Percentiles rank a stretch among this genome's conserved stretches.
Conservation (phyloP, 2,888 invertebrate species). For the Acrobasis consociella region DNA sequence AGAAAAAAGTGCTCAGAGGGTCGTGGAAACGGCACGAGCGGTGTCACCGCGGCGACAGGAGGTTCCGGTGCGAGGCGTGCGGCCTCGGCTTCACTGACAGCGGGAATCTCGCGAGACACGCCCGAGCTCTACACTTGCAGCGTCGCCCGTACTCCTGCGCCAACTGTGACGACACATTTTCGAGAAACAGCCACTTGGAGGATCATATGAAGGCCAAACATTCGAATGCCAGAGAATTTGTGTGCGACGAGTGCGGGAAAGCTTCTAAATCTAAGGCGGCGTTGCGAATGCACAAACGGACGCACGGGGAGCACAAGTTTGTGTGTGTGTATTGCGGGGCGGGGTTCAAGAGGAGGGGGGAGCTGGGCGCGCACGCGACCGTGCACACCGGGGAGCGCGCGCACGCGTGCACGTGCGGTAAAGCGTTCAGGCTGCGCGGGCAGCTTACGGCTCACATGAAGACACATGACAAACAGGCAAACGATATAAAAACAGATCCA, state of each 20-base stretch:
- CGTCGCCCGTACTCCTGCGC: conserved; percentile 77
- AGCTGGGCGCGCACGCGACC: conserved; percentile 78
- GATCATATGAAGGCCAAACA: conserved; percentile 77
- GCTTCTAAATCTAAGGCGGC: conserved; percentile 78
- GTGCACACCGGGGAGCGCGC: conserved; percentile 82
- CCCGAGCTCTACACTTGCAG: conserved; percentile 69
- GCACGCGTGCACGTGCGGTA: conserved; percentile 78
- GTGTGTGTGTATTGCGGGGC: conserved; percentile 79
- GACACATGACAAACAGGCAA: conserved; percentile 37
- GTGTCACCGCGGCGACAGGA: conserved; percentile 62
- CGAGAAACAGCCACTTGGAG: conserved; percentile 69
- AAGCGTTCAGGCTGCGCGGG: conserved; percentile 70
- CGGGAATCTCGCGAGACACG: conserved; percentile 78
- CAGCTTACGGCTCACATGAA: conserved; percentile 52
- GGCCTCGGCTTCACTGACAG: conserved; percentile 74
- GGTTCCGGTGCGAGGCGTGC: conserved; percentile 78
- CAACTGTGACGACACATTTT: conserved; percentile 69
- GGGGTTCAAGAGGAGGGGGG: conserved; percentile 76
- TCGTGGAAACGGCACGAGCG: conserved; percentile 74
- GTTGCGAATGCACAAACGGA: conserved; percentile 70
- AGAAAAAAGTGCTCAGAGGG: conserved; percentile 46
- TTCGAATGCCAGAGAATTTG: conserved; percentile 63
- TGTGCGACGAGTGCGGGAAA: conserved; percentile 81
- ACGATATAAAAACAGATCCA: neutral
- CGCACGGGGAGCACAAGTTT: conserved; percentile 61